A percentile compares a stretch with the other conserved stretches of the same genome.
Conservation (phyloP, 1,140 invertebrate species). For the Cepaea nemoralis region DNA sequence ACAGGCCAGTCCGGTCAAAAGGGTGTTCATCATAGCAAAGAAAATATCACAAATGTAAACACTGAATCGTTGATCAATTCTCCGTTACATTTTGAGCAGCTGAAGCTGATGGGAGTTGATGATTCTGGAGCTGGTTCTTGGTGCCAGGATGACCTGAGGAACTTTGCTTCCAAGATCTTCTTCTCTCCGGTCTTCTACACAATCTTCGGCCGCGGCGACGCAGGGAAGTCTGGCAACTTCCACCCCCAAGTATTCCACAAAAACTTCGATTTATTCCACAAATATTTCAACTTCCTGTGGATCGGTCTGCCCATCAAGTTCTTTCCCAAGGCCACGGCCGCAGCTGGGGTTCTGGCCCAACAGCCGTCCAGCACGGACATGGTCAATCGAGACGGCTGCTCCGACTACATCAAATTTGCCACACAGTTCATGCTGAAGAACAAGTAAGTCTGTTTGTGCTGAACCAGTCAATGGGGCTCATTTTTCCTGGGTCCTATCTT, state of each 20-base stretch:
- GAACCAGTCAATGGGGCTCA: no score
- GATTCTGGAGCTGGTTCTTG: slow-evolving; percentile 31
- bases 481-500: no score
- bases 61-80: background rate
- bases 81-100: slow-evolving; percentile 3
- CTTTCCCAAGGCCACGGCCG: slow-evolving; percentile 65
- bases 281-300: slow-evolving; percentile 71
- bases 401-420: slow-evolving; percentile 68
- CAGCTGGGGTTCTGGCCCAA: slow-evolving; percentile 60
- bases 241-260: slow-evolving; percentile 60
- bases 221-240: slow-evolving; percentile 50
- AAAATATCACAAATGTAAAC: background rate
- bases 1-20: no score
- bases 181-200: slow-evolving; percentile 69
- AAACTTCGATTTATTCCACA: slow-evolving; percentile 68
- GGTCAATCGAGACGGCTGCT: slow-evolving; percentile 59
- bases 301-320: slow-evolving; percentile 65
- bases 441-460: no score
- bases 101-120: slow-evolving; percentile 22
- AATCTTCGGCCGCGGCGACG: slow-evolving; percentile 62
- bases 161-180: slow-evolving; percentile 63
- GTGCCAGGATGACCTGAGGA: slow-evolving; percentile 59
- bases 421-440: slow-evolving; percentile 62
- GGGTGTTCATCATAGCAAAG: slow-evolving; percentile 23
- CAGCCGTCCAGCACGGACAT: slow-evolving; percentile 62